Evolutionary conservation across 2,113 vertebrate species (phyloP).

Genomic region (Zootoca vivipara): DNA sequence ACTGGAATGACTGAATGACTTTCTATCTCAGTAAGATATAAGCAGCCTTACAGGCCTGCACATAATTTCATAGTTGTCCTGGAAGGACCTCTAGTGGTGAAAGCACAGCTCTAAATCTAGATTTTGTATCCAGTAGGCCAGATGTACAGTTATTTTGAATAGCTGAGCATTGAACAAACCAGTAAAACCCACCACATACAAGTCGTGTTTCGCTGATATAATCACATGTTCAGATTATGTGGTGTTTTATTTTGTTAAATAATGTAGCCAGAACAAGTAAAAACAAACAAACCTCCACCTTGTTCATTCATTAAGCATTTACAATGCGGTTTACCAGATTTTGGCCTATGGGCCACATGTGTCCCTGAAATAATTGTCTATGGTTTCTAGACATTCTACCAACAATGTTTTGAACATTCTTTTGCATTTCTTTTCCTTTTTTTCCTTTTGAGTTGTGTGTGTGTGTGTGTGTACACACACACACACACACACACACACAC

Average conservation of each 20-base stretch:
- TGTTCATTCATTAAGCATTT: neutral
- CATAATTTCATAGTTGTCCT: neutral
- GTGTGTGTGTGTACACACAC: no score
- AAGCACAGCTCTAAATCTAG: neutral
- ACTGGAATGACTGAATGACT: conserved; percentile 2
- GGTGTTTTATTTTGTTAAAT: neutral
- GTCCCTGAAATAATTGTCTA: neutral
- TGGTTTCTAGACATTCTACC: neutral
- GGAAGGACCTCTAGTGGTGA: conserved; percentile 23
- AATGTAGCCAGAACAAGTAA: neutral
- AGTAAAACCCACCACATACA: neutral
- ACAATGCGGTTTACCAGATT: neutral
- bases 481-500: no score
- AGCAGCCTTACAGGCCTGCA: neutral
- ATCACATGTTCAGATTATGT: neutral
- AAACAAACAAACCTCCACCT: neutral
- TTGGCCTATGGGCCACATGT: neutral
- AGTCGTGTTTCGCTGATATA: neutral
- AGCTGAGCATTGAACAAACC: neutral
- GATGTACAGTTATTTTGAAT: neutral
- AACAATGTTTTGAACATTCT: neutral
- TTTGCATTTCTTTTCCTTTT: neutral
- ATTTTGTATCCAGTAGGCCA: neutral
- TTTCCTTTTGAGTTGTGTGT: no score
- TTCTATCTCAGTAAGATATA: conserved; percentile 6